Evolutionary conservation across 2,888 invertebrate species (phyloP), one percentile per base, ranked within the genome.

Genomic region (Lycophotia porphyrea): DNA sequence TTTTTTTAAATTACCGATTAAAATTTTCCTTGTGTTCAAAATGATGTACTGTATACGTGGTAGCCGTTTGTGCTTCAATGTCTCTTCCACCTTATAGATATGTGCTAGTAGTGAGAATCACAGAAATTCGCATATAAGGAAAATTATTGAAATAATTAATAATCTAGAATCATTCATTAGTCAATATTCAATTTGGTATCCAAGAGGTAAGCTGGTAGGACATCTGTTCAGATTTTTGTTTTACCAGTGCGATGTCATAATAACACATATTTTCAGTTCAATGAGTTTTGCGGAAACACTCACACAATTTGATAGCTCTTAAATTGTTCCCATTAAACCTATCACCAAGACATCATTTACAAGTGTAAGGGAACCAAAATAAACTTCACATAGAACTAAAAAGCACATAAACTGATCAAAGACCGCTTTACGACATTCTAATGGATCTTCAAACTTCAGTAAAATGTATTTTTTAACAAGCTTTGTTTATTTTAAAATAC

Each of bases 351-450:
- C 39, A 74, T 71, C 55, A 81, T 72, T 76, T 64, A 55, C 42
- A 74, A 55, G 27, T 71, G 39, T 64, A 71, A 84, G 63, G 68
- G 31, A 74, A 71, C 72, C 27, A 72, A 85, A 86, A 84, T 86
- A 87, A 84, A 86, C 74, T 78, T 79, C 64, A 81, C 69, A 64
- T 77, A 39, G 36, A 76, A 78, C 78, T 72, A 86, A 84, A 84
- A 81, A 52, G 76, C 67, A 65, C 86, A 78, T 82, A 78, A 85
- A 85, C 75, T 77, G 85, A 82, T 82, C 85, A 87, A 86, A 87
- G 84, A 60, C 31, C 64, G 39, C 77, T 85, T 87, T 85, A 87
- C 80, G 79, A 82, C 72, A 80, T 66, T 81, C 68, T 81, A 84
- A 87, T 85, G 77, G 79, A 71, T 85, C 71, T 76, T 75, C 58